Evolutionary conservation across 2,797 vertebrate genomes (phyloP).

Genomic region (Sebastiscus albofasciatus): DNA sequence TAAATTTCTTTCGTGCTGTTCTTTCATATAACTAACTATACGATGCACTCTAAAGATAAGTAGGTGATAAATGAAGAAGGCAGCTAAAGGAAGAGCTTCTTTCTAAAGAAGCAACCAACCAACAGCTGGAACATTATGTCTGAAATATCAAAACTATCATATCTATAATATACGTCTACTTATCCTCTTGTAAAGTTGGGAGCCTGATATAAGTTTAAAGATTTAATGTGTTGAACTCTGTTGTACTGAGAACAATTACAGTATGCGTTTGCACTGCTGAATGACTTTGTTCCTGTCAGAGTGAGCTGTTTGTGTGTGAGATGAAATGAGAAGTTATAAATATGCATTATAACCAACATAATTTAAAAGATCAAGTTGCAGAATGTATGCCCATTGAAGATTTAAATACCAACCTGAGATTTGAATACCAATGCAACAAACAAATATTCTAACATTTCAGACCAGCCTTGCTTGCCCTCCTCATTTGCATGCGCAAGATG

Average conservation of each 20-base stretch:
- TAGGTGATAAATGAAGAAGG: not conserved
- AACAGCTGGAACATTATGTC: slow-evolving; percentile 11
- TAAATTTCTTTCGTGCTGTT: too few species aligned
- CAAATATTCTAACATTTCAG: not conserved
- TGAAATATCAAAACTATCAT: not conserved
- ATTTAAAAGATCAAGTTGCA: not conserved
- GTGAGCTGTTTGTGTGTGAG: not conserved
- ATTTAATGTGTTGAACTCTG: not conserved
- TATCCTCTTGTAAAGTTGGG: not conserved
- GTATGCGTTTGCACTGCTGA: not conserved
- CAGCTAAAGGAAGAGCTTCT: not conserved
- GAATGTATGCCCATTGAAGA: not conserved
- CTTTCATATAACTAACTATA: too few species aligned
- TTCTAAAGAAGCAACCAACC: not conserved
- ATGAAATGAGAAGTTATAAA: not conserved
- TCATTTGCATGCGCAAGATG: slow-evolving; percentile 39
- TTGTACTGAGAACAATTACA: not conserved
- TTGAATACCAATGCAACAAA: slow-evolving; percentile 7
- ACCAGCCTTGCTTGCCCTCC: not conserved
- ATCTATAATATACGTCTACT: not conserved
- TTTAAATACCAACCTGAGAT: not conserved
- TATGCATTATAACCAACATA: not conserved
- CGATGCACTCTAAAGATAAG: not conserved
- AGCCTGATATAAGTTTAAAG: not conserved
- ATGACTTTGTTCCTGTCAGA: not conserved